Evolutionary conservation across 2,797 vertebrate species (phyloP).

Genomic region (Heliangelus exortis): DNA sequence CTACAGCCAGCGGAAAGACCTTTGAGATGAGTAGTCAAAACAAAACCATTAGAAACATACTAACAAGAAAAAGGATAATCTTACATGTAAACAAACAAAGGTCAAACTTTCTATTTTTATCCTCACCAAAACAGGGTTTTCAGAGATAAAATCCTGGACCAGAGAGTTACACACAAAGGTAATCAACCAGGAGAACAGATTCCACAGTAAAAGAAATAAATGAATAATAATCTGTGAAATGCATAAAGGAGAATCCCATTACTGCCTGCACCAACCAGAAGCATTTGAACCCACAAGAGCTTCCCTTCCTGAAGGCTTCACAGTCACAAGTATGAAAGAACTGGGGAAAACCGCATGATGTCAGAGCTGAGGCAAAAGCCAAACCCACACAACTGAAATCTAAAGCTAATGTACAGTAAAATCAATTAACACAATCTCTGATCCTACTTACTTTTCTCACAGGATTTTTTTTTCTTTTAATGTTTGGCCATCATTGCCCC

Average conservation of each 20-base stretch:
- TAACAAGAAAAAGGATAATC: neutral
- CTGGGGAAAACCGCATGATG: neutral
- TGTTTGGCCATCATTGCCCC: neutral
- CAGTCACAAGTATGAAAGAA: neutral
- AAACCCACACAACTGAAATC: constrained; percentile 48
- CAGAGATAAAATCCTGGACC: neutral
- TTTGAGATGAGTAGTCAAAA: neutral
- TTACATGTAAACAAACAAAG: neutral
- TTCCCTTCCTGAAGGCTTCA: neutral
- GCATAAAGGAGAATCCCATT: neutral
- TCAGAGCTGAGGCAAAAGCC: constrained; percentile 8
- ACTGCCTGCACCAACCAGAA: neutral
- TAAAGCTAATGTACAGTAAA: constrained; percentile 43
- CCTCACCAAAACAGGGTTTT: neutral
- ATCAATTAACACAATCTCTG: constrained; percentile 37
- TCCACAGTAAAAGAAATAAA: neutral
- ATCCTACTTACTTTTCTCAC: neutral
- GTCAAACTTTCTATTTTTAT: neutral
- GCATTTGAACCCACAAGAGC: neutral
- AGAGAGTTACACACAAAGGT: neutral
- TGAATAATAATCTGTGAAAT: neutral
- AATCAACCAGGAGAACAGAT: neutral
- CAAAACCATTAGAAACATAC: neutral
- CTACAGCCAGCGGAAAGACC: neutral
- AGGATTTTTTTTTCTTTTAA: neutral